These are phyloP conservation scores for Theodoxus fluviatilis DNA, from an alignment of 2,888 invertebrate species.

Conservation along the genomic window DNA sequence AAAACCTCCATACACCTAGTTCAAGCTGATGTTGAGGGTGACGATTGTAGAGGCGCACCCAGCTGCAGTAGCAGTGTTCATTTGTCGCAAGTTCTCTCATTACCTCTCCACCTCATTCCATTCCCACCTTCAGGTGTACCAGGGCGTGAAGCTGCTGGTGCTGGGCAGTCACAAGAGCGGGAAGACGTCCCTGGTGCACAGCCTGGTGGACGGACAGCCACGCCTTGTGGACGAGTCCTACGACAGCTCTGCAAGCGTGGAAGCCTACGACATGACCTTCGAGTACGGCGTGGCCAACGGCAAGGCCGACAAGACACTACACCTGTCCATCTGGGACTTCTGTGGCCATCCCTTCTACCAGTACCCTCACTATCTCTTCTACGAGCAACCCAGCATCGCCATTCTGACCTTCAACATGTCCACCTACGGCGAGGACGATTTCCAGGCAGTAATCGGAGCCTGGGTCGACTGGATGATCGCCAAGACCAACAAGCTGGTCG, in stretches of 20 bases:
- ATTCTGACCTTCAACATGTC: slow-evolving; percentile 59
- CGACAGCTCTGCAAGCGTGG: slow-evolving; percentile 53
- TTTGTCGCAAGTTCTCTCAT: too few relatives aligned
- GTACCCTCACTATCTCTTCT: slow-evolving; percentile 54
- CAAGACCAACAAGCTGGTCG: slow-evolving; percentile 54
- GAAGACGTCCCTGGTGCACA: slow-evolving; percentile 57
- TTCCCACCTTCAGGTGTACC: slow-evolving; percentile 25
- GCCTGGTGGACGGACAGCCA: slow-evolving; percentile 59
- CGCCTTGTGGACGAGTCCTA: slow-evolving; percentile 51
- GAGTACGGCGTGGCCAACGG: slow-evolving; percentile 39
- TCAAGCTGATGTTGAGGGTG: too few relatives aligned
- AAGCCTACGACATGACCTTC: slow-evolving; percentile 51
- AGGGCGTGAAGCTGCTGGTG: slow-evolving; percentile 41
- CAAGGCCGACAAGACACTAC: slow-evolving; percentile 34
- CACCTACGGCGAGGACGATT: neutral
- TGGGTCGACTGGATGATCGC: slow-evolving; percentile 64
- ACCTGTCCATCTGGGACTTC: slow-evolving; percentile 59
- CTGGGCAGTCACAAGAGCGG: slow-evolving; percentile 50
- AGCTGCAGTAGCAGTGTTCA: too few relatives aligned
- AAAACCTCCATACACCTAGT: too few relatives aligned
- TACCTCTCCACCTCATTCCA: too few relatives aligned
- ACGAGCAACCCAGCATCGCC: slow-evolving; percentile 57
- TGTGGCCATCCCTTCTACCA: slow-evolving; percentile 58
- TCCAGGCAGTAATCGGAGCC: slow-evolving; percentile 44
- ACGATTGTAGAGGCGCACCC: too few relatives aligned